A percentile compares a stretch with the other conserved stretches of the same genome.
phyloP scores from a whole-genome alignment of 1,140 invertebrate genomes.

The Trypoxylus dichotomus region DNA sequence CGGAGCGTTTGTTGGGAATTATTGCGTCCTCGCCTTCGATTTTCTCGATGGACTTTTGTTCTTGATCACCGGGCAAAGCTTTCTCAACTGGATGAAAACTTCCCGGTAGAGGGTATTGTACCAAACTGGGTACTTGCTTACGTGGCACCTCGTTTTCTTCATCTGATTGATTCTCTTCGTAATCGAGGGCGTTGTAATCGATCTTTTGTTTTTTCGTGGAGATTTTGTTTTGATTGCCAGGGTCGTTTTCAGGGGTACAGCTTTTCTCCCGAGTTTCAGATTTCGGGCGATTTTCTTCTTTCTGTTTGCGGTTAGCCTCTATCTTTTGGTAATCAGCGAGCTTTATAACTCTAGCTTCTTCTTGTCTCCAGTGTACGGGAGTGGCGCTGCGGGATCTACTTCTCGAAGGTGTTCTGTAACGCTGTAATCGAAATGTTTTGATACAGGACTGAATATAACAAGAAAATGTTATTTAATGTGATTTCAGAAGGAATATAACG shows the following conservation, averaged over 20 bases:
- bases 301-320: constrained; percentile 64
- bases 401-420: constrained; percentile 78
- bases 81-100: constrained; percentile 37
- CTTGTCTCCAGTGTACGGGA: constrained; percentile 88
- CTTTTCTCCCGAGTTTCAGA: constrained; percentile 28
- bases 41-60: constrained; percentile 28
- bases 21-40: constrained; percentile 29
- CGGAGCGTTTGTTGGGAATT: constrained; percentile 44
- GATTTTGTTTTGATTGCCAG: constrained; percentile 20
- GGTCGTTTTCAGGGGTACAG: neutral
- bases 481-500: too few species aligned
- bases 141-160: constrained; percentile 41
- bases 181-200: constrained; percentile 57
- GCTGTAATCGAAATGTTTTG: constrained; percentile 55
- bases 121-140: constrained; percentile 49
- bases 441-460: too few species aligned
- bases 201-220: constrained; percentile 40
- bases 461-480: too few species aligned
- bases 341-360: constrained; percentile 79
- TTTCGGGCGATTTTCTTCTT: constrained; percentile 58
- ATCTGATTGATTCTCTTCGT: constrained; percentile 50
- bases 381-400: constrained; percentile 82
- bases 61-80: neutral
- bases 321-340: constrained; percentile 77
- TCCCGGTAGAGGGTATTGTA: constrained; percentile 50